These are phyloP conservation scores for Tenthredo notha DNA, from an alignment of 2,888 invertebrate species.

Conservation along the genomic window DNA sequence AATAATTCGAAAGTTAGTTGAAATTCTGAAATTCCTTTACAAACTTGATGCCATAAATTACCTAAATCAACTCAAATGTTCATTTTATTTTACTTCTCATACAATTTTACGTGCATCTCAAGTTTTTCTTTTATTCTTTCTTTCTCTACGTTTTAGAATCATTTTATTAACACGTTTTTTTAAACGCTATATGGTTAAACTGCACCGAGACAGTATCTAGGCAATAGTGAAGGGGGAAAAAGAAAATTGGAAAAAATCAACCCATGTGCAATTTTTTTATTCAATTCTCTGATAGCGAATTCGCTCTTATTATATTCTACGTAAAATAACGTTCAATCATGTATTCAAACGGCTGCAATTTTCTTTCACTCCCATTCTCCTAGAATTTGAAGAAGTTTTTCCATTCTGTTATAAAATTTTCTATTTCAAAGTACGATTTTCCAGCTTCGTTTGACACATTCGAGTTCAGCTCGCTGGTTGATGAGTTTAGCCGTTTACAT, in stretches of 20 bases:
- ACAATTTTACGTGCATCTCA: neutral
- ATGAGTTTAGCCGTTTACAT: neutral
- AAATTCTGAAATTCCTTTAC: slow-evolving; percentile 1
- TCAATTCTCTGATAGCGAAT: neutral
- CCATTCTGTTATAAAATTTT: neutral
- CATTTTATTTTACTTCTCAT: neutral
- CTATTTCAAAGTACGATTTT: neutral
- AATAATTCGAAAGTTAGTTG: neutral
- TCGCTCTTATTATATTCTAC: neutral
- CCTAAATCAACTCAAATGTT: neutral
- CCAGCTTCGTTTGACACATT: neutral
- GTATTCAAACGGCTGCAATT: neutral
- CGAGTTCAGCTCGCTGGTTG: neutral
- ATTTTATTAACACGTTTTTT: neutral
- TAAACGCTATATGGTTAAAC: neutral
- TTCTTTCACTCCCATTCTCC: neutral
- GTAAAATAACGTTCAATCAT: neutral
- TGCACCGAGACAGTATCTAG: neutral
- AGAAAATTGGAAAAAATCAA: no score
- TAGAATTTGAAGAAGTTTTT: neutral
- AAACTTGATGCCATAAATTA: neutral
- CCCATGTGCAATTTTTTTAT: neutral
- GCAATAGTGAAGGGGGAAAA: no score
- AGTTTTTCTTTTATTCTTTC: neutral
- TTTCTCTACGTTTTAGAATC: neutral